Evolutionary conservation across 30 jellyfish, hydroid and myxozoan species (phyloP), one percentile per base, ranked within the genome.

Genomic region (Aurelia aurita): DNA sequence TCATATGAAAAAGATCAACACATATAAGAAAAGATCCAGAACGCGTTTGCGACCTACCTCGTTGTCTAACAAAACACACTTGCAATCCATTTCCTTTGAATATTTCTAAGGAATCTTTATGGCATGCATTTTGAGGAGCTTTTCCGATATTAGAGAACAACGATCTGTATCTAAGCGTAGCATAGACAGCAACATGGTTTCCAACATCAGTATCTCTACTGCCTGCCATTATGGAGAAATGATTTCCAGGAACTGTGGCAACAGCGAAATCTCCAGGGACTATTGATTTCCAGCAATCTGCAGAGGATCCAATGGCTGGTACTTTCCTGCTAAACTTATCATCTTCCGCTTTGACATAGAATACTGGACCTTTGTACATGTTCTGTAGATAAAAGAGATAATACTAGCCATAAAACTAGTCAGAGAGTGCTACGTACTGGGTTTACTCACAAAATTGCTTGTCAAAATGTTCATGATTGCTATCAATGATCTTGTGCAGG

Each of bases 151-250:
- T 46, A 16, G 75, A 63, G 23, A 46, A 80, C 13, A 28, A 3
- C 58, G 44, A 28, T 28, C 91, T 46, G 72, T 61, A 67, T 8
- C 67, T 51, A 13, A 80, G 55, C 7, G 80, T 53, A 18, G 83
- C 84, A 32, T 31, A 58, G 29, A 43, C 27, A 6, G 84, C 91
- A 20, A 80, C 18, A 2, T 49, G 64, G 29, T 67, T 46, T 45
- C 91, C 91, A 46, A 80, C 80, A 45, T 49, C 32, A 12, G 72
- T 72, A 0, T 74, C 91, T 49, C 84, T 68, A 53, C 75, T 69
- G 0, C 25, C 46, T 11, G 53, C 69, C 66, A 80, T 43, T 74
- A 80, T 80, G n/a, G 84, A 8, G 73, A 25, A 65, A 46, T 80
- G 91, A 69, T 80, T 59, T 12, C 91, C 91, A 15, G 73, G 58